phyloP scores from a whole-genome alignment of 1,140 invertebrate genomes.

The Carcinoscorpius rotundicauda region DNA sequence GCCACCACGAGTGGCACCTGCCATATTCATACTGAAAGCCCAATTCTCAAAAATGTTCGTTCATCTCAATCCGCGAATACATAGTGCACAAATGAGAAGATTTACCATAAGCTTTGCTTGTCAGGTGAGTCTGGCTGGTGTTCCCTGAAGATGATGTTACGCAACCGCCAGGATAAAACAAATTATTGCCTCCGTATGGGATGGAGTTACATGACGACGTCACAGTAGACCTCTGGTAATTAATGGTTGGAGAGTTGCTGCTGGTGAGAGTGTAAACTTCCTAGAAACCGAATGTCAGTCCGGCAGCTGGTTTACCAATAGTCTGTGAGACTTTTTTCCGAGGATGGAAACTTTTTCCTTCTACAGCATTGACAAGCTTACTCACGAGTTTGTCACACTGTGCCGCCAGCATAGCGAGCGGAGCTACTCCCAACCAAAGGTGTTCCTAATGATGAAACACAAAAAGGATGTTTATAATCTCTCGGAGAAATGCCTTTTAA shows the following conservation, averaged over 20 bases:
- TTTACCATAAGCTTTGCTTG: slow-evolving; percentile 39
- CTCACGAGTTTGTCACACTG: slow-evolving; percentile 94
- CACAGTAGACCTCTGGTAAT: slow-evolving; percentile 20
- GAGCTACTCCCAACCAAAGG: slow-evolving; percentile 81
- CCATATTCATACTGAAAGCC: slow-evolving; percentile 61
- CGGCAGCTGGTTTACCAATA: slow-evolving; percentile 22
- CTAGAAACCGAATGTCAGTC: slow-evolving; percentile 21
- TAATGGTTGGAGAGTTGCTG: slow-evolving; percentile 7
- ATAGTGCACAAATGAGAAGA: slow-evolving; percentile 44
- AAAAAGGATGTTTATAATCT: too few relatives aligned
- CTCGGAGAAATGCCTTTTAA: too few relatives aligned
- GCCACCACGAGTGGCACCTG: slow-evolving; percentile 51
- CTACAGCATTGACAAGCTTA: slow-evolving; percentile 86
- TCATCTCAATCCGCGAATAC: slow-evolving; percentile 55
- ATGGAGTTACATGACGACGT: slow-evolving; percentile 22
- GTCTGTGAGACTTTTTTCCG: slow-evolving; percentile 64
- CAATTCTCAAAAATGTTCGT: slow-evolving; percentile 76
- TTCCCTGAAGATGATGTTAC: slow-evolving; percentile 41
- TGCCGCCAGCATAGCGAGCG: slow-evolving; percentile 90
- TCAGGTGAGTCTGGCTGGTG: slow-evolving; percentile 34
- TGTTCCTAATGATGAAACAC: slow-evolving; percentile 65
- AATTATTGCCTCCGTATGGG: slow-evolving; percentile 24
- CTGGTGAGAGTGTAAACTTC: slow-evolving; percentile 18
- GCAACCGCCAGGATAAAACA: slow-evolving; percentile 28
- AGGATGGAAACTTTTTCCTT: slow-evolving; percentile 93